Evolutionary conservation across 2,888 invertebrate genomes (phyloP), one percentile per base, ranked within the genome.

Genomic region (Oligia fasciuncula): DNA sequence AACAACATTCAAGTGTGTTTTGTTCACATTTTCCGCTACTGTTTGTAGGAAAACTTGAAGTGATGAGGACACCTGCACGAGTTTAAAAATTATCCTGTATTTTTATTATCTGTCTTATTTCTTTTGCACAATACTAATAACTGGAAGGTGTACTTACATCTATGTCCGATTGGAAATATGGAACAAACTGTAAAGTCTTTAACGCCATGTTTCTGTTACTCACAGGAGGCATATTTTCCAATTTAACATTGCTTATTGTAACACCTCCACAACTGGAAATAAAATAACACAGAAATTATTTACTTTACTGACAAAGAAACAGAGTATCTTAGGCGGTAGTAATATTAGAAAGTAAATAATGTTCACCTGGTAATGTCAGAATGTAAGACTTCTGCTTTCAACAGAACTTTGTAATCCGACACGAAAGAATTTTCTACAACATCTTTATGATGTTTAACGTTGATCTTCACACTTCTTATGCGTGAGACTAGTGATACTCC

Each of bases 401-500:
- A 62, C 8, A 87, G 29, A 46, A 77, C 65, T 51, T 82, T 78
- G 29, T 77, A 43, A 51, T 86, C 77, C 0, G 57, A 71, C 0
- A 51, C 71, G 1, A 73, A 23, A 17, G 75, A 78, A 0, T 66
- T 0, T 6, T 66, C 1, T n/a, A 84, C 68, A 40, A 46, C 46
- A 1, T 82, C 70, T 4, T 60, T 17, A 71, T 92, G 92, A 68
- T 85, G 51, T 4, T 77, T 66, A 13, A 90, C 74, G 51, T 93
- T 73, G 8, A 93, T 92, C 14, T 40, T 51, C 19, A 93, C 70
- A 49, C 71, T 85, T 14, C 87, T 85, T 49, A 93, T 89, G 43
- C 79, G 82, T 0, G 97, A 98, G 3, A 98, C 98, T 29, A 98
- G 94, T 62, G 97, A 95, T 0, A 98, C 95, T 0, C 97, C 96